Conservation (phyloP, 2,113 vertebrate genomes). For the Talpa occidentalis region DNA sequence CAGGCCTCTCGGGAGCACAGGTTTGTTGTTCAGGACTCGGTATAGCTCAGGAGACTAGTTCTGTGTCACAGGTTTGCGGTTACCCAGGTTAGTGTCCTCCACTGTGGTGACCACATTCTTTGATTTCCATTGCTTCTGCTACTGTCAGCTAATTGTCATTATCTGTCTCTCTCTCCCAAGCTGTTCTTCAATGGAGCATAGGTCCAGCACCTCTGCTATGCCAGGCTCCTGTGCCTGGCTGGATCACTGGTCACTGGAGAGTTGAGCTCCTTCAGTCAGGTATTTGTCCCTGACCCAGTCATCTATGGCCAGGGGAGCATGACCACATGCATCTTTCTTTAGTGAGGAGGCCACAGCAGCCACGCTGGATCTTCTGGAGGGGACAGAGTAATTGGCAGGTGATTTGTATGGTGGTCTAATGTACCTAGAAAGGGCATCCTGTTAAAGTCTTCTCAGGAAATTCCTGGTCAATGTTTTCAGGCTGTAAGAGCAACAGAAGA, state of each 20-base stretch:
- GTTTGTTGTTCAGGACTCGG: not conserved
- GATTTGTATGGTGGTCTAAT: not conserved
- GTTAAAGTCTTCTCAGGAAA: not conserved
- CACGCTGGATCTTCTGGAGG: not conserved
- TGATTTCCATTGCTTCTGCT: not conserved
- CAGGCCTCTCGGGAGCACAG: not conserved
- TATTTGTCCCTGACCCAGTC: not conserved
- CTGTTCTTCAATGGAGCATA: not conserved
- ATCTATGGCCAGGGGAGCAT: not conserved
- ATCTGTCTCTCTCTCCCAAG: not conserved
- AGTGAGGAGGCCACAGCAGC: accelerated
- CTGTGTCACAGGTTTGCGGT: not conserved
- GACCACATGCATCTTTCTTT: not conserved
- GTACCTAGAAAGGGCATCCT: not conserved
- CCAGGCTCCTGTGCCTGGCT: not conserved
- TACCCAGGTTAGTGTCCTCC: not conserved
- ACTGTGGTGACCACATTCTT: not conserved
- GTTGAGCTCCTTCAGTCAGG: not conserved
- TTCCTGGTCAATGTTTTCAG: not conserved
- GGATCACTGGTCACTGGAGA: not conserved
- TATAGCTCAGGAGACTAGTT: not conserved
- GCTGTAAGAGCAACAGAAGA: not conserved
- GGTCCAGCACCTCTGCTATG: not conserved
- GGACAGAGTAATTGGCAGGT: not conserved
- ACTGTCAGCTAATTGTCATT: too few relatives aligned